Evolutionary conservation across 2,888 invertebrate species (phyloP).

Genomic region (Seira ritae): DNA sequence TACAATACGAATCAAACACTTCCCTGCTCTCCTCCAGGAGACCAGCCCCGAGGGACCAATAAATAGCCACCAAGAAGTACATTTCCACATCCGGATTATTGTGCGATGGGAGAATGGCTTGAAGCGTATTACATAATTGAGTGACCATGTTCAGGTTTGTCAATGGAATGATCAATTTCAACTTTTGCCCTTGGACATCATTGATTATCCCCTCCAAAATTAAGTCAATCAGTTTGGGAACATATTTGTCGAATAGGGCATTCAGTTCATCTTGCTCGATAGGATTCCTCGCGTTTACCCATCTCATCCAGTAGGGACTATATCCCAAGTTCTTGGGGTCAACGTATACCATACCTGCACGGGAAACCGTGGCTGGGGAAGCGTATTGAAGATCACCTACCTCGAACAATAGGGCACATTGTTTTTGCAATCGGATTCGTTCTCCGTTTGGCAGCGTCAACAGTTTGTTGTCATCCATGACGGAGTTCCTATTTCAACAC

Average conservation of each 20-base stretch:
- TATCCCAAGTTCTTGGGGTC: conserved; percentile 94
- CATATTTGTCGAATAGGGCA: conserved; percentile 85
- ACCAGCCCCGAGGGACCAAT: conserved; percentile 90
- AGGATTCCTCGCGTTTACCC: conserved; percentile 79
- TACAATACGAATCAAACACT: conserved; percentile 88
- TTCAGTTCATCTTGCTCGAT: conserved; percentile 77
- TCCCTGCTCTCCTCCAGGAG: conserved; percentile 82
- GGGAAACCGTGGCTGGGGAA: conserved; percentile 93
- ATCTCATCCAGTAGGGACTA: conserved; percentile 90
- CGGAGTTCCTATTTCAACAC: conserved; percentile 80
- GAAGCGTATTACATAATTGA: conserved; percentile 89
- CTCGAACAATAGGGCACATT: conserved; percentile 91
- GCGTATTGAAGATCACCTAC: conserved; percentile 91
- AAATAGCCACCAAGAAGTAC: conserved; percentile 85
- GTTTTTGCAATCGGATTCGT: conserved; percentile 87
- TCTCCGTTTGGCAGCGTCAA: conserved; percentile 94
- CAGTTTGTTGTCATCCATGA: conserved; percentile 96
- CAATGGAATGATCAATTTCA: conserved; percentile 89
- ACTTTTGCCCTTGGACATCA: conserved; percentile 79
- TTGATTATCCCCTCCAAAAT: conserved; percentile 86
- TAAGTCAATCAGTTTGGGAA: conserved; percentile 83
- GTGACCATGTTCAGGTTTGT: conserved; percentile 91
- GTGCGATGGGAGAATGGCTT: conserved; percentile 79
- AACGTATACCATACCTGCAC: conserved; percentile 96
- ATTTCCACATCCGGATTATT: conserved; percentile 80